Evolutionary conservation across 2,113 vertebrate genomes (phyloP), one percentile per base, ranked within the genome.

Genomic region (Puffinus mauretanicus): DNA sequence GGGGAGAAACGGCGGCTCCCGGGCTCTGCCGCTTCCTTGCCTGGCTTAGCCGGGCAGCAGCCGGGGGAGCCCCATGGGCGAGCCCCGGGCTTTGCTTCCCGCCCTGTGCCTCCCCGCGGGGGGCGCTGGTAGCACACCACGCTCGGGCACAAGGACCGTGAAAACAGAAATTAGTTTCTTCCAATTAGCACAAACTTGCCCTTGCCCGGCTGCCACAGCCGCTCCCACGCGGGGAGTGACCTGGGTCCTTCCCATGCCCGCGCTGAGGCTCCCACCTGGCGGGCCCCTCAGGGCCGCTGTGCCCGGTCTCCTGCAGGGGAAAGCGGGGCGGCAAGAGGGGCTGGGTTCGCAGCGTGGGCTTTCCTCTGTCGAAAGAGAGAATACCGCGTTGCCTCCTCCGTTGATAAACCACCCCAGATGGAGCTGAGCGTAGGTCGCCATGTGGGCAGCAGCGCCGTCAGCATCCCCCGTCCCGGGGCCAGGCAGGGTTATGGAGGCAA

Each of bases 301-400:
- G 55, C 24, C 27, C 6, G 2, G 1, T 9, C 44, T 40, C 16
- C 49, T 20, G 20, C 46, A 20, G 40, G 6, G 19, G 14, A 65
- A 57, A 24, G 10, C 7, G 2, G 15, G 34, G 29, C 5, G 5
- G 2, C 17, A 1, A 1, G 52, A 30, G 11, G 18, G 26, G 26
- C n/a, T 22, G 36, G 25, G 9, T 6, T 34, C 4, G 1, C n/a
- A 8, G 11, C 2, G 0, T 2, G 6, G 34, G 22, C 47, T 67
- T 26, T 32, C 47, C 19, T 21, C 2, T 3, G 8, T 13, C 3
- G 4, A 40, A 6, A 9, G 34, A 9, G 34, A 26, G 42, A 36
- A 8, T 6, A 8, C 27, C 2, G 3, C 24, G 54, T 10, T 38
- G 3, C 27, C 44, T 29, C 11, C 27, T 58, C 55, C 19, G 0